Conservation (phyloP, 2,797 vertebrate genomes). For the Buphagus erythrorhynchus region DNA sequence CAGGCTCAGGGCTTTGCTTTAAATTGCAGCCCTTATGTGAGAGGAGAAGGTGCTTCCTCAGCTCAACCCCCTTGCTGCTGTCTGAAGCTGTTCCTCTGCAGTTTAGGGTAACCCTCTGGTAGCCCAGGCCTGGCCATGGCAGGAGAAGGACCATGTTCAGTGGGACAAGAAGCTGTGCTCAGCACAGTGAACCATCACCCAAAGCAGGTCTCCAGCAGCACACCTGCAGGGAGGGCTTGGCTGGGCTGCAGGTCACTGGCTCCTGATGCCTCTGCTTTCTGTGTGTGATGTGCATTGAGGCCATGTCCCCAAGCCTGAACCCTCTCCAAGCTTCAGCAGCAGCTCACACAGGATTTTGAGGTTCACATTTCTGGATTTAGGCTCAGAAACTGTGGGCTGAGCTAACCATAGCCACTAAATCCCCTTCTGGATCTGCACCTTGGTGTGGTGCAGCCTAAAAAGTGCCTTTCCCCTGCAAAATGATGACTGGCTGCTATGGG, state of each 20-base stretch:
- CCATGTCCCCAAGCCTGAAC: background rate
- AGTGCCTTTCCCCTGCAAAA: background rate
- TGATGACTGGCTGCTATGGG: rapidly evolving
- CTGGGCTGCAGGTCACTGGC: background rate
- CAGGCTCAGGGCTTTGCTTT: background rate
- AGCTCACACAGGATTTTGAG: background rate
- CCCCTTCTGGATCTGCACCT: background rate
- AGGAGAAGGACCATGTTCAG: rapidly evolving
- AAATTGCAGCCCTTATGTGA: background rate
- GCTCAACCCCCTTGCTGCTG: background rate
- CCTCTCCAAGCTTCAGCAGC: background rate
- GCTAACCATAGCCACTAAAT: background rate
- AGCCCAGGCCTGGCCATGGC: background rate
- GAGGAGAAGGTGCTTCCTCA: background rate
- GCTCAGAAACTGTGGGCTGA: background rate
- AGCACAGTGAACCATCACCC: rapidly evolving
- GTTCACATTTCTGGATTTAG: background rate
- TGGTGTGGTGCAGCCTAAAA: background rate
- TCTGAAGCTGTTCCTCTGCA: background rate
- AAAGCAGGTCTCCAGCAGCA: background rate
- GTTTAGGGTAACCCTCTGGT: background rate
- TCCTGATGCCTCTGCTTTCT: background rate
- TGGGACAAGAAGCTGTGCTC: background rate
- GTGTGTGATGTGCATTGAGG: rapidly evolving
- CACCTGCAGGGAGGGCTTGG: background rate